phyloP scores from a whole-genome alignment of 53 echinoderm and acorn worm species.

The Patiria pectinifera region DNA sequence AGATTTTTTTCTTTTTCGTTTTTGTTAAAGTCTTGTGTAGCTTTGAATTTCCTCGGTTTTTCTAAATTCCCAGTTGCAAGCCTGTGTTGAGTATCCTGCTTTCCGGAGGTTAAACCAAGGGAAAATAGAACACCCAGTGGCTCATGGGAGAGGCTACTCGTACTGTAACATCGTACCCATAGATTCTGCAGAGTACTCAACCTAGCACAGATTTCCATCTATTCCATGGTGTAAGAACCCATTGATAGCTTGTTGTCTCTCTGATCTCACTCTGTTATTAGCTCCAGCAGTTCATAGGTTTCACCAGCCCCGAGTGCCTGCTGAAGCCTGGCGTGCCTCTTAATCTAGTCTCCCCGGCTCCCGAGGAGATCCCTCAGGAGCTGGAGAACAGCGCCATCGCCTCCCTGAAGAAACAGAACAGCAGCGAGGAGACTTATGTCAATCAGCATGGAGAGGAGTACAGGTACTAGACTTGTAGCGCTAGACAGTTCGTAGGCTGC shows the following conservation, averaged over 20 bases:
- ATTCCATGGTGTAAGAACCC: no score
- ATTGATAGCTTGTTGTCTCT: neutral
- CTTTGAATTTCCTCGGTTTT: no score
- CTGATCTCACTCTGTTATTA: conserved; percentile 24
- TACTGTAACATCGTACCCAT: no score
- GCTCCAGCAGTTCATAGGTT: conserved; percentile 94
- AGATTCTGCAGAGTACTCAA: no score
- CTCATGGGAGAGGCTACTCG: no score
- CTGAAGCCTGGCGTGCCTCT: conserved; percentile 89
- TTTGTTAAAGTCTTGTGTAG: no score
- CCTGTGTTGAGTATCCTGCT: no score
- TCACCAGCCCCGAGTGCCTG: conserved; percentile 94
- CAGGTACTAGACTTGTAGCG: conserved; percentile 61
- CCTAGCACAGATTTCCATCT: no score
- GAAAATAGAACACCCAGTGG: no score
- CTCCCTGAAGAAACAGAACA: conserved; percentile 78
- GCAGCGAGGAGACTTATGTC: conserved; percentile 80
- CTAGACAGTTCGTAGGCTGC: neutral
- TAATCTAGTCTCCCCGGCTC: conserved; percentile 87
- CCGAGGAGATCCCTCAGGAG: conserved; percentile 84
- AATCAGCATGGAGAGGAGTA: conserved; percentile 72
- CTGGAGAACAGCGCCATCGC: conserved; percentile 80
- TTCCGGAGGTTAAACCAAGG: no score
- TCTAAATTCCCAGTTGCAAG: no score
- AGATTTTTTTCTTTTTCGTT: no score